Evolutionary conservation across 2,888 invertebrate genomes (phyloP).

Genomic region (Macrostomum cliftonense): DNA sequence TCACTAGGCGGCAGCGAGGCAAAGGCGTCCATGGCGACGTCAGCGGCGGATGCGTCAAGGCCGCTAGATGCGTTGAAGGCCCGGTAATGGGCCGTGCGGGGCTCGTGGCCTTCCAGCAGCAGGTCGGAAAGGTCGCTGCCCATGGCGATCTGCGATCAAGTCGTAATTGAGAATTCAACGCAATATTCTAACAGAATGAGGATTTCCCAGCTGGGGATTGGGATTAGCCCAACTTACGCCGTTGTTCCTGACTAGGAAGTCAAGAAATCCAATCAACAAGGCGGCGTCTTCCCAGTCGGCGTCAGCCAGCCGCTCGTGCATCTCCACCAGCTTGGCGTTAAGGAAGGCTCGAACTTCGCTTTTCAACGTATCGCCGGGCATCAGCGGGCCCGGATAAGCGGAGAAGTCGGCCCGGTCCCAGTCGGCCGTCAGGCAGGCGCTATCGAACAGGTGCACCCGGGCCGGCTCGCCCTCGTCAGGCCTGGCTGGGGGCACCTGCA

Average conservation of each 20-base stretch:
- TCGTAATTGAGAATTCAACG: not conserved
- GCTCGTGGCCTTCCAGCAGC: slow-evolving; percentile 52
- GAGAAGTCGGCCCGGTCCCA: slow-evolving; percentile 38
- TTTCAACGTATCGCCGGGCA: slow-evolving; percentile 71
- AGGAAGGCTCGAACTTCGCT: slow-evolving; percentile 80
- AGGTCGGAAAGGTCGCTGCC: slow-evolving; percentile 80
- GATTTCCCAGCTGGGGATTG: not conserved
- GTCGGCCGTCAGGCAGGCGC: slow-evolving; percentile 41
- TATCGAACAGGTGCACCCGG: slow-evolving; percentile 48
- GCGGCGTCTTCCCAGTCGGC: slow-evolving; percentile 49
- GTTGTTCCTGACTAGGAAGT: slow-evolving; percentile 70
- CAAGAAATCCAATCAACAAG: slow-evolving; percentile 62
- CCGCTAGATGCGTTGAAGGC: no score
- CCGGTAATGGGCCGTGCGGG: not conserved
- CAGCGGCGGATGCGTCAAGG: no score
- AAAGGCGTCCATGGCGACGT: not conserved
- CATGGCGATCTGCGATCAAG: slow-evolving; percentile 55
- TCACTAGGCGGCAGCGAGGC: slow-evolving; percentile 2
- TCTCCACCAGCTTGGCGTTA: slow-evolving; percentile 48
- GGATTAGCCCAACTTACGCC: slow-evolving; percentile 47
- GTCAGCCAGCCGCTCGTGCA: slow-evolving; percentile 41
- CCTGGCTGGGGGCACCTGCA: slow-evolving; percentile 54
- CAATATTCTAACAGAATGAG: not conserved
- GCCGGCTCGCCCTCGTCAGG: slow-evolving; percentile 61
- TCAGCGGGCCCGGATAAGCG: slow-evolving; percentile 54